These are phyloP conservation scores for Clitarchus hookeri DNA, from an alignment of 2,888 invertebrate species.

Conservation along the genomic window DNA sequence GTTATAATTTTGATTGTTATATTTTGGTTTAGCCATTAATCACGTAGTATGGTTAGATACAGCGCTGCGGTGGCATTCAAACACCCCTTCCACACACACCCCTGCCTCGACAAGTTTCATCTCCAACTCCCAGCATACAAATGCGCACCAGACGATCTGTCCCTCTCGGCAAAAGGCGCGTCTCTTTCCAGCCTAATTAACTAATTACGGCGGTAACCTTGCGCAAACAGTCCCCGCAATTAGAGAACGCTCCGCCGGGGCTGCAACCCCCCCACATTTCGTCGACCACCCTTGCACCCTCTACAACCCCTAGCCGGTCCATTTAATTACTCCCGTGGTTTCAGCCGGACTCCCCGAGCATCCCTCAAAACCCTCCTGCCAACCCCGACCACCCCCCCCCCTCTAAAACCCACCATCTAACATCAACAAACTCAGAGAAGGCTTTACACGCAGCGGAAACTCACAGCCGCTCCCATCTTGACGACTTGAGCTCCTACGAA, in stretches of 20 bases:
- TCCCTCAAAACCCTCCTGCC: not conserved
- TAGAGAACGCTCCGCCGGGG: not conserved
- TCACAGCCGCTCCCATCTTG: too few species aligned
- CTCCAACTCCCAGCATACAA: not conserved
- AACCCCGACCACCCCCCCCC: not conserved
- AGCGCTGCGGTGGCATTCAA: too few species aligned
- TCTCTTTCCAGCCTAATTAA: conserved; percentile 36
- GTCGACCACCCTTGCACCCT: conserved; percentile 4
- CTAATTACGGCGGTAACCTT: conserved; percentile 34
- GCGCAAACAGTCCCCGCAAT: conserved; percentile 26
- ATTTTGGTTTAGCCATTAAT: too few species aligned
- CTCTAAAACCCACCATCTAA: too few species aligned
- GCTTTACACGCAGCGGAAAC: too few species aligned
- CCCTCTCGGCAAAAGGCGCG: conserved; percentile 28
- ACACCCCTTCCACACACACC: too few species aligned
- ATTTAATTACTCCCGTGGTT: conserved; percentile 27
- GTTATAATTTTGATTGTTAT: too few species aligned
- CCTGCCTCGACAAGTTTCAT: not conserved
- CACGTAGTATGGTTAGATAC: too few species aligned
- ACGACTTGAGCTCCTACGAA: too few species aligned
- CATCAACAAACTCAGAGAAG: too few species aligned
- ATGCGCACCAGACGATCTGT: not conserved
- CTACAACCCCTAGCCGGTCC: not conserved
- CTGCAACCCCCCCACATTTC: not conserved
- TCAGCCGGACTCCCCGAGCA: not conserved